Percentiles rank a stretch among this genome's conserved stretches.
phyloP scores from a whole-genome alignment of 2,113 vertebrate genomes.

The Conger conger region DNA sequence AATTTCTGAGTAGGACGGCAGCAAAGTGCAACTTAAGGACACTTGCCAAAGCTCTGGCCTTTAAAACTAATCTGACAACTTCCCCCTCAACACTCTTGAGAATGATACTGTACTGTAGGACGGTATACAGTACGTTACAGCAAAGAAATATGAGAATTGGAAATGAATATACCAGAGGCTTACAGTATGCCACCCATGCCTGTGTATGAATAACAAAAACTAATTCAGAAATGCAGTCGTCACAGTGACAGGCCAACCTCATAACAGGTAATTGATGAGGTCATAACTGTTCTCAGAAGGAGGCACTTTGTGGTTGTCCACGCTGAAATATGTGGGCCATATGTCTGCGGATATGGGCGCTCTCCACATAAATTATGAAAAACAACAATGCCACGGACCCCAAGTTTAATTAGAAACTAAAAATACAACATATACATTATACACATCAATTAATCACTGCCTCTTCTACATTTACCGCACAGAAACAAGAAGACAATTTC shows the following conservation, averaged over 20 bases:
- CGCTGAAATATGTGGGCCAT: background rate
- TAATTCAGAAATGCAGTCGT: background rate
- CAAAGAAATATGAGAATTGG: background rate
- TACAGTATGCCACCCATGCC: background rate
- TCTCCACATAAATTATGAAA: background rate
- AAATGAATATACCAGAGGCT: background rate
- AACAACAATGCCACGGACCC: background rate
- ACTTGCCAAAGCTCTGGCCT: background rate
- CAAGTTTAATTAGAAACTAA: constrained; percentile 2
- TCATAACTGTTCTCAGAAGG: background rate
- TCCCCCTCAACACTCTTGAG: background rate
- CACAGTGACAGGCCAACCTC: background rate
- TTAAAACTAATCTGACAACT: background rate
- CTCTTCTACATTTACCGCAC: background rate
- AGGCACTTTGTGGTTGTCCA: background rate
- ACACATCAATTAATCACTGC: background rate
- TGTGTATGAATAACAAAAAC: background rate
- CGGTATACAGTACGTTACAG: background rate
- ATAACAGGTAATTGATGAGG: constrained; percentile 6
- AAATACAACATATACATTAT: background rate
- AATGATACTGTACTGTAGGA: background rate
- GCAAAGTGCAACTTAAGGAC: background rate
- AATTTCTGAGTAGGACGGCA: background rate
- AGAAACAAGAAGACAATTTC: background rate
- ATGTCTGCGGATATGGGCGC: background rate